Evolutionary conservation across 2,888 invertebrate species (phyloP).

Genomic region (Tenthredo amoena): DNA sequence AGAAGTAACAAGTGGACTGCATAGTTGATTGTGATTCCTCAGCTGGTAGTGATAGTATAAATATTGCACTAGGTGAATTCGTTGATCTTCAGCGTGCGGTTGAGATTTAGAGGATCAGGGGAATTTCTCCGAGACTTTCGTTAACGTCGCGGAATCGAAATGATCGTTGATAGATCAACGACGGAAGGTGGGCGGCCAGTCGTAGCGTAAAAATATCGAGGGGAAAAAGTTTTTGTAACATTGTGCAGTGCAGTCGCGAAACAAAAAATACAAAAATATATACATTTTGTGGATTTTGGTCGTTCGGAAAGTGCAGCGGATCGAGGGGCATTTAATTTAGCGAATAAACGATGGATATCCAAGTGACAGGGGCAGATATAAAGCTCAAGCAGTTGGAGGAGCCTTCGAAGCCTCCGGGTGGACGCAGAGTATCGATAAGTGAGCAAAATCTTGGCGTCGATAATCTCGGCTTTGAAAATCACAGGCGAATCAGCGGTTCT

Average conservation of each 20-base stretch:
- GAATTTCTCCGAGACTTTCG: not conserved
- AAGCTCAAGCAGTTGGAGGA: constrained; percentile 64
- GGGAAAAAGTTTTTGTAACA: not conserved
- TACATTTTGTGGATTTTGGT: no score
- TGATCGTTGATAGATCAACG: constrained; percentile 6
- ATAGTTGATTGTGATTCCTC: constrained; percentile 16
- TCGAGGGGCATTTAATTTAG: not conserved
- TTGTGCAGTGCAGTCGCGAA: not conserved
- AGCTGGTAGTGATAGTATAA: not conserved
- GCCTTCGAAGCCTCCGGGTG: constrained; percentile 62
- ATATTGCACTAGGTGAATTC: not conserved
- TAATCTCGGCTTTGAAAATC: constrained; percentile 73
- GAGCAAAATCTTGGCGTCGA: constrained; percentile 73
- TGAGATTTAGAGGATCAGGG: not conserved
- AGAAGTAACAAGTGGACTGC: constrained; percentile 35
- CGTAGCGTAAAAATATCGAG: not conserved
- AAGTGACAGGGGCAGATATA: constrained; percentile 61
- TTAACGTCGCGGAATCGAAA: not conserved
- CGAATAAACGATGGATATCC: constrained; percentile 56
- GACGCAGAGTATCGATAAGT: constrained; percentile 74
- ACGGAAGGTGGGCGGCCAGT: not conserved
- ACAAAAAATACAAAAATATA: no score
- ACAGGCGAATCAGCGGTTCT: constrained; percentile 70
- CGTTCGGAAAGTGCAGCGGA: not conserved
- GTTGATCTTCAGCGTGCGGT: not conserved